Evolutionary conservation across 2,113 vertebrate genomes (phyloP).

Genomic region (Chrysochloris asiatica): DNA sequence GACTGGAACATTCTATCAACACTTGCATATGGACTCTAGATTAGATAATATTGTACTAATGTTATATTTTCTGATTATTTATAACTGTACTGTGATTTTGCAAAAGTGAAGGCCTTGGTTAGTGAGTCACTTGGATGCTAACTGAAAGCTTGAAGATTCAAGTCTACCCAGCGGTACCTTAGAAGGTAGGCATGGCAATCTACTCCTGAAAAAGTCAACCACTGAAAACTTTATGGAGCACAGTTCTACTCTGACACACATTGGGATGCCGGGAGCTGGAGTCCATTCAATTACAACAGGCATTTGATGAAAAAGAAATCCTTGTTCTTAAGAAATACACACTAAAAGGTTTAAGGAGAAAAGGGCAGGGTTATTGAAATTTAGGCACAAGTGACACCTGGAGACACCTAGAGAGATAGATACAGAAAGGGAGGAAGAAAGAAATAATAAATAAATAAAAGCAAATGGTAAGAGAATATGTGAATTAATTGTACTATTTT

Average conservation of each 20-base stretch:
- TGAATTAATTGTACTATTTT: background rate
- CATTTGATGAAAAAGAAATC: background rate
- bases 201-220: background rate
- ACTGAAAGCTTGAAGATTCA: background rate
- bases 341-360: background rate
- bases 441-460: background rate
- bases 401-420: background rate
- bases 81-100: background rate
- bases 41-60: background rate
- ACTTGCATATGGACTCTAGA: background rate
- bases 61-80: background rate
- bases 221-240: background rate
- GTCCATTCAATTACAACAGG: background rate
- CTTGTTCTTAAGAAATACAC: background rate
- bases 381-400: no score
- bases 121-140: background rate
- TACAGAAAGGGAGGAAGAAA: background rate
- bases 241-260: background rate
- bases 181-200: background rate
- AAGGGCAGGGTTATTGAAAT: background rate
- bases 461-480: background rate
- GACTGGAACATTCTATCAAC: background rate
- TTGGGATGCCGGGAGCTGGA: background rate
- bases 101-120: background rate
- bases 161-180: background rate